These are phyloP conservation scores for Clepsis dumicolana DNA, from an alignment of 2,888 invertebrate species.

Conservation along the genomic window DNA sequence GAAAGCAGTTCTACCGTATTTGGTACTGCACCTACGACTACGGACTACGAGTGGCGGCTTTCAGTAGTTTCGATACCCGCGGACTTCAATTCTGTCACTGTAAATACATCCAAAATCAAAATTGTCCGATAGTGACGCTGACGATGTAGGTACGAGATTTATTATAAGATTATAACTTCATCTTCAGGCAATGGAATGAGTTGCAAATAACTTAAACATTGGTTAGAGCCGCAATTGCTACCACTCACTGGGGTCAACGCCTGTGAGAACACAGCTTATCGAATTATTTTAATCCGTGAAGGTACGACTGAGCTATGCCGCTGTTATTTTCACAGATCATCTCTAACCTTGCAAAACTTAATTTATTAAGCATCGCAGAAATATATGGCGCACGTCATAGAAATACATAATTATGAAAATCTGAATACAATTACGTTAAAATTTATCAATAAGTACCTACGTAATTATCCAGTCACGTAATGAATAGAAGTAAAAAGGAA, in stretches of 20 bases:
- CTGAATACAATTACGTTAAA: background rate
- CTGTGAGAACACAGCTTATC: conserved; percentile 47
- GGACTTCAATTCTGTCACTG: background rate
- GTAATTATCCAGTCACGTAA: background rate
- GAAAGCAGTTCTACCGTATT: conserved; percentile 69
- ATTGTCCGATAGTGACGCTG: background rate
- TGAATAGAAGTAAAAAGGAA: conserved; percentile 14
- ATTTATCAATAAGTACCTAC: conserved; percentile 2
- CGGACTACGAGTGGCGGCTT: conserved; percentile 57
- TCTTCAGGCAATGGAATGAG: background rate
- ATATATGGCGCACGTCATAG: background rate
- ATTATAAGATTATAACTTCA: too few species aligned
- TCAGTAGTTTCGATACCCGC: conserved; percentile 55
- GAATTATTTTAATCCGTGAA: conserved; percentile 48
- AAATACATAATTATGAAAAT: background rate
- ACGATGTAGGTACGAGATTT: background rate
- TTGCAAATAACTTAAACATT: conserved; percentile 27
- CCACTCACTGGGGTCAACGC: conserved; percentile 50
- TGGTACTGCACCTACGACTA: conserved; percentile 50
- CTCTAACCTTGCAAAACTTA: background rate
- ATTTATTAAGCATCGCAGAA: background rate
- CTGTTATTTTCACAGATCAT: conserved; percentile 9
- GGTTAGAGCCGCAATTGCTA: conserved; percentile 45
- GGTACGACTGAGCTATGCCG: conserved; percentile 6
- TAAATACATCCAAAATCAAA: background rate